A percentile compares a stretch with the other conserved stretches of the same genome.
Conservation (phyloP, 2,113 vertebrate species). For the Indicator maculatus region DNA sequence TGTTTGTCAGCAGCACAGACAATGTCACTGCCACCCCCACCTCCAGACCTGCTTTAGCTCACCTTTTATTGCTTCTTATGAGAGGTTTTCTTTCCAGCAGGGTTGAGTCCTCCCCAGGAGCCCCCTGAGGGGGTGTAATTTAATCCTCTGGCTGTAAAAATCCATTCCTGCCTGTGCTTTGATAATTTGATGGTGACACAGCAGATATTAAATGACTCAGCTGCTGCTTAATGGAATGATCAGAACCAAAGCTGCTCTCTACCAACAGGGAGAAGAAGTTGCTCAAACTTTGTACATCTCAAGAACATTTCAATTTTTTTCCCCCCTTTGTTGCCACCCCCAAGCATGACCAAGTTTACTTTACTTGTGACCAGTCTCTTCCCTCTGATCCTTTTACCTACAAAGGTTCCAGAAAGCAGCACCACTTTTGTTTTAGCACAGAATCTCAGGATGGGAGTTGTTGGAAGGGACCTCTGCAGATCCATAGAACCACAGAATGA, state of each 20-base stretch:
- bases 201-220: not conserved
- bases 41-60: not conserved
- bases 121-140: not conserved
- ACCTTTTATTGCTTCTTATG: not conserved
- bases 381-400: not conserved
- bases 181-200: not conserved
- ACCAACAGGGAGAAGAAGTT: not conserved
- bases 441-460: no score
- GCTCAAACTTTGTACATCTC: not conserved
- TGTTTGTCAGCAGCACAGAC: not conserved
- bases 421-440: not conserved
- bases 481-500: no score
- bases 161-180: not conserved
- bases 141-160: slow-evolving; percentile 15
- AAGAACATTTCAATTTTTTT: not conserved
- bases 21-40: not conserved
- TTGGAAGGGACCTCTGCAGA: no score
- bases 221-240: not conserved
- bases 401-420: not conserved
- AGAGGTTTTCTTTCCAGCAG: not conserved
- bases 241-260: not conserved
- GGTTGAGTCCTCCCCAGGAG: no score
- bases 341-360: not conserved
- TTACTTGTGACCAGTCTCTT: not conserved
- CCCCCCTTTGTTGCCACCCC: no score